Evolutionary conservation across 2,888 invertebrate genomes (phyloP).

Genomic region (Tiphia femorata): DNA sequence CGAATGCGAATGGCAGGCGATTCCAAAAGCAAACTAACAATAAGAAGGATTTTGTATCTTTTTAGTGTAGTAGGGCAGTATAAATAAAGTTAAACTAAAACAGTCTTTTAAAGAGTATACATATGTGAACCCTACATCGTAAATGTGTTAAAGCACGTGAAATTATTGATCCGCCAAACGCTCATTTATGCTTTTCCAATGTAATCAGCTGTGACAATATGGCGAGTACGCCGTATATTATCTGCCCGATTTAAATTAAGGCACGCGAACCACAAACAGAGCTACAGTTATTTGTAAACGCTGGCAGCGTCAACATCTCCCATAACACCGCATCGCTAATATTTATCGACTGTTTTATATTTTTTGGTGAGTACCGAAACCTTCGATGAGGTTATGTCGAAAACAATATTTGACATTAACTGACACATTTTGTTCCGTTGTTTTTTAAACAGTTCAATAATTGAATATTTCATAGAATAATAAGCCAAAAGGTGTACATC

Average conservation of each 20-base stretch:
- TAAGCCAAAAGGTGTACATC: no score
- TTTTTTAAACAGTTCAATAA: constrained; percentile 1
- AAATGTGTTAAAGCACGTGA: constrained; percentile 3
- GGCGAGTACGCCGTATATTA: constrained; percentile 42
- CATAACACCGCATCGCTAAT: constrained; percentile 17
- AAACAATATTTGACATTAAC: no score
- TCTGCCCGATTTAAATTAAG: constrained; percentile 43
- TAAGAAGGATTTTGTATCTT: no score
- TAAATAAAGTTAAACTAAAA: no score
- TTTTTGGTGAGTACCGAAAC: constrained; percentile 36
- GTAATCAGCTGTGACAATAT: constrained; percentile 55
- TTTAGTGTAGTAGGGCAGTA: no score
- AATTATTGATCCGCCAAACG: constrained; percentile 40
- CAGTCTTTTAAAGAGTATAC: no score
- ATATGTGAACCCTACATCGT: no score
- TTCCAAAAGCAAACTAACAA: no score
- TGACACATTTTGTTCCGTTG: no score
- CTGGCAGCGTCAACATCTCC: constrained; percentile 20
- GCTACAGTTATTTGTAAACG: constrained; percentile 33
- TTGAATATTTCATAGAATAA: no score
- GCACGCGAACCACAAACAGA: constrained; percentile 26
- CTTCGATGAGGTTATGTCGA: constrained; percentile 32
- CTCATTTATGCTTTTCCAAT: constrained; percentile 28
- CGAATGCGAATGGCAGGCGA: no score
- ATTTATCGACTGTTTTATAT: constrained; percentile 6